phyloP scores from a whole-genome alignment of 1,140 invertebrate species.

The Calliphora vicina region DNA sequence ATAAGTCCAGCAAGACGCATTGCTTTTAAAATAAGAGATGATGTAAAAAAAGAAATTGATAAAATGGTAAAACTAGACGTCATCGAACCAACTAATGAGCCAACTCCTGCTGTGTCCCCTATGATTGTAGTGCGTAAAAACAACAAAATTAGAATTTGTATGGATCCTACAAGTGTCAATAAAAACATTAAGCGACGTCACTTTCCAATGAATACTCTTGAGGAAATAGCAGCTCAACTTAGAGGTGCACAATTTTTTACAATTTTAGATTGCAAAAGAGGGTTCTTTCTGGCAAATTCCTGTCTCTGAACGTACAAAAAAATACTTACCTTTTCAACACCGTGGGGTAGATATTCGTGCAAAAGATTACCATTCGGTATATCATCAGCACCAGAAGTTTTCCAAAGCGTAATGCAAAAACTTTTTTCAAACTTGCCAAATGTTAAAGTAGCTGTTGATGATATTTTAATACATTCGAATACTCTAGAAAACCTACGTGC shows the following conservation, averaged over 20 bases:
- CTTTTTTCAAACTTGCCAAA: slow-evolving; percentile 43
- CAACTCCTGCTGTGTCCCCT: neutral
- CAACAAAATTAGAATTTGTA: neutral
- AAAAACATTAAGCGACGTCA: neutral
- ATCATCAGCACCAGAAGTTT: slow-evolving; percentile 48
- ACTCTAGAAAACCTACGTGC: neutral
- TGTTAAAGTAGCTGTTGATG: slow-evolving; percentile 48
- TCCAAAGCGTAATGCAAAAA: slow-evolving; percentile 43
- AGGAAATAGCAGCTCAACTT: neutral
- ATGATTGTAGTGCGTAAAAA: slow-evolving; percentile 11
- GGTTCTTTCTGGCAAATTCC: slow-evolving; percentile 63
- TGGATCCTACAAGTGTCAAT: neutral
- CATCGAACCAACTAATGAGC: neutral
- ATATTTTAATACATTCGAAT: slow-evolving; percentile 50
- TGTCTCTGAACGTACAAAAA: slow-evolving; percentile 52
- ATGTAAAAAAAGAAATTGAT: neutral
- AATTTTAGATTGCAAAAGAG: slow-evolving; percentile 56
- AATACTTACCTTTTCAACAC: slow-evolving; percentile 52
- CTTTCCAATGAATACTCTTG: neutral
- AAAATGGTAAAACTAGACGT: neutral
- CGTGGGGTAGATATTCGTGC: slow-evolving; percentile 54
- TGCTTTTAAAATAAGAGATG: neutral
- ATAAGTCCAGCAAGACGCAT: neutral
- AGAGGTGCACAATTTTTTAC: slow-evolving; percentile 31
- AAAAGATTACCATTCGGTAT: slow-evolving; percentile 53